Percentiles rank a stretch among this genome's conserved stretches.
These are phyloP conservation scores for Zosterops lateralis DNA, from an alignment of 2,113 vertebrate species.

Conservation along the genomic window DNA sequence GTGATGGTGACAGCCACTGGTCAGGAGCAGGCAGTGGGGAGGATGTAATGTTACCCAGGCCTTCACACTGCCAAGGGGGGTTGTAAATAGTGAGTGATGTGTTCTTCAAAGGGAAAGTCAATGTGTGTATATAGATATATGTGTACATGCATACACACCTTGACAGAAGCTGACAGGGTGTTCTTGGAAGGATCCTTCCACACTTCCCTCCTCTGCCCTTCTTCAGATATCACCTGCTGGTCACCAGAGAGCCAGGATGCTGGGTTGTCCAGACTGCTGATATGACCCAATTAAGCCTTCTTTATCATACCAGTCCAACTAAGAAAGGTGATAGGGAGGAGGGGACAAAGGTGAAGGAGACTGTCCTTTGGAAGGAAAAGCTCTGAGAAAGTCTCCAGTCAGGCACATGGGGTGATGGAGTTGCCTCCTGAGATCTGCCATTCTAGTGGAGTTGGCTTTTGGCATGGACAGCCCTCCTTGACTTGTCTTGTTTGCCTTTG, in stretches of 20 bases:
- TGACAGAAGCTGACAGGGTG: background rate
- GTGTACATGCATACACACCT: background rate
- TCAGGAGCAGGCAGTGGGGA: background rate
- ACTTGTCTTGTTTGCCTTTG: background rate
- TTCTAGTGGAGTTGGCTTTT: background rate
- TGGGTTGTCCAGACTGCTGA: background rate
- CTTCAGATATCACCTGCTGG: background rate
- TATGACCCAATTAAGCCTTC: background rate
- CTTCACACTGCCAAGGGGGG: background rate
- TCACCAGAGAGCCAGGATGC: background rate
- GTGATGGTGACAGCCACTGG: background rate
- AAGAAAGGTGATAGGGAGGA: background rate
- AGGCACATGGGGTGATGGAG: accelerated
- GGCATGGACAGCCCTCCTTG: background rate
- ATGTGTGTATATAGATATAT: accelerated
- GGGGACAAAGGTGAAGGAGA: background rate
- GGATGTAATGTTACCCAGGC: background rate
- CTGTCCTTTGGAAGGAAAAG: background rate
- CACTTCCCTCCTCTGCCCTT: background rate
- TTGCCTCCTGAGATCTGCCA: background rate
- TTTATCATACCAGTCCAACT: background rate
- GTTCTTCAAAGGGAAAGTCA: background rate
- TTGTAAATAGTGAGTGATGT: background rate
- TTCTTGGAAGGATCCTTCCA: background rate
- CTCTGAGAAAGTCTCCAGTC: background rate